Conservation (phyloP, 2,888 invertebrate genomes). For the Acheta domesticus region DNA sequence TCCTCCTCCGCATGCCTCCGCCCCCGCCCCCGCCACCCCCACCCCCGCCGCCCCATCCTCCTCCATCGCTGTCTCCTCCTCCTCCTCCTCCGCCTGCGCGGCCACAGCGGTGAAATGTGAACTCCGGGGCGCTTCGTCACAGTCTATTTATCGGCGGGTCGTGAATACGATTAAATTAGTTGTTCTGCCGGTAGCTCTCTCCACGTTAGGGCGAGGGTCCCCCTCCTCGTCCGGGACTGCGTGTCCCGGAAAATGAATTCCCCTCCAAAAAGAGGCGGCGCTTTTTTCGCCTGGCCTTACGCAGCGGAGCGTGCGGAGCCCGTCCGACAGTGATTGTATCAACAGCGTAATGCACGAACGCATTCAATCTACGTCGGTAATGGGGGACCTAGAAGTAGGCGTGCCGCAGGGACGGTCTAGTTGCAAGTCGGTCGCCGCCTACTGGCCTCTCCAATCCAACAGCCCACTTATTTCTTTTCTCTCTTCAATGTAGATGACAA, state of each 20-base stretch:
- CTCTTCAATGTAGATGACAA: too few relatives aligned
- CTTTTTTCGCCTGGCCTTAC: neutral
- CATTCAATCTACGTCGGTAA: neutral
- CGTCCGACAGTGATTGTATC: neutral
- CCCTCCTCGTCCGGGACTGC: neutral
- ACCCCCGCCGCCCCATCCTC: too few relatives aligned
- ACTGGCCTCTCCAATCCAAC: too few relatives aligned
- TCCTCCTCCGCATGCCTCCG: too few relatives aligned
- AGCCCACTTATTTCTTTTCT: too few relatives aligned
- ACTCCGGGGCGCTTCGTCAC: neutral
- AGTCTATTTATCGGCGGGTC: neutral
- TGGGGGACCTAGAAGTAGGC: too few relatives aligned
- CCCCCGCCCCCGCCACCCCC: too few relatives aligned
- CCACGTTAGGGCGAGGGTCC: neutral
- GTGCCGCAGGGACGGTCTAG: too few relatives aligned
- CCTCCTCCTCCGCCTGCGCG: neutral
- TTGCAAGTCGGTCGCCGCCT: too few relatives aligned
- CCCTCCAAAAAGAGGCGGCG: neutral
- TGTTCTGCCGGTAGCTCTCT: neutral
- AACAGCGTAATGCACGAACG: neutral
- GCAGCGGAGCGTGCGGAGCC: neutral
- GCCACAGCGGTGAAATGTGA: neutral
- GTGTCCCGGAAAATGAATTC: neutral
- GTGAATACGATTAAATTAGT: constrained; percentile 6
- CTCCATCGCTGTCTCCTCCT: too few relatives aligned